Evolutionary conservation across 2,888 invertebrate species (phyloP).

Genomic region (Leucophenga maculata): DNA sequence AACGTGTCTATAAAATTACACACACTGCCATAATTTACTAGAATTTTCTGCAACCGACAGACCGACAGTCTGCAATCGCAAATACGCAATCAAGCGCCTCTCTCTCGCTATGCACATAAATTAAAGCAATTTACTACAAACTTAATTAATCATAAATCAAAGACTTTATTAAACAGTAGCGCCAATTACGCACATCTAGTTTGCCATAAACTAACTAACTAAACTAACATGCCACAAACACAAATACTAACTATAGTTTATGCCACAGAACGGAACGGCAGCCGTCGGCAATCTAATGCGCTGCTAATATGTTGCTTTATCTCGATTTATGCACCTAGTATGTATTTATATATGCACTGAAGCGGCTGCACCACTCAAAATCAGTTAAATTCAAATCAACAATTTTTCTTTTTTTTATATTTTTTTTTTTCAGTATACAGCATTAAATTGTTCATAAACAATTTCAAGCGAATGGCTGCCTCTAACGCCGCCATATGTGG

Average conservation of each 20-base stretch:
- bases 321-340: not conserved
- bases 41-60: no score
- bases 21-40: slow-evolving; percentile 25
- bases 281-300: slow-evolving; percentile 32
- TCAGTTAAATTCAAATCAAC: slow-evolving; percentile 54
- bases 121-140: slow-evolving; percentile 59
- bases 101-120: slow-evolving; percentile 47
- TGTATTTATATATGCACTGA: not conserved
- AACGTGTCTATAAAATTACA: slow-evolving; percentile 51
- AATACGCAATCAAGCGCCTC: not conserved
- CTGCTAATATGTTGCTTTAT: slow-evolving; percentile 1
- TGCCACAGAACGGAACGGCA: slow-evolving; percentile 46
- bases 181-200: slow-evolving; percentile 60
- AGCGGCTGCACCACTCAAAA: slow-evolving; percentile 50
- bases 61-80: slow-evolving; percentile 1
- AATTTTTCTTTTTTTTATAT: not conserved
- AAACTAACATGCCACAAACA: slow-evolving; percentile 63
- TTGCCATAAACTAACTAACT: slow-evolving; percentile 54
- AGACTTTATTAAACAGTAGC: slow-evolving; percentile 64
- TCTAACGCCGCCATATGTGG: slow-evolving; percentile 28
- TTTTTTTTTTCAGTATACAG: not conserved
- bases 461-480: slow-evolving; percentile 49
- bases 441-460: slow-evolving; percentile 51
- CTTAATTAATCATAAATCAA: slow-evolving; percentile 66
- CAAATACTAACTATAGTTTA: slow-evolving; percentile 33